Evolutionary conservation across 2,888 invertebrate genomes (phyloP), one percentile per base, ranked within the genome.

Genomic region (Chymomyza fuscimana): DNA sequence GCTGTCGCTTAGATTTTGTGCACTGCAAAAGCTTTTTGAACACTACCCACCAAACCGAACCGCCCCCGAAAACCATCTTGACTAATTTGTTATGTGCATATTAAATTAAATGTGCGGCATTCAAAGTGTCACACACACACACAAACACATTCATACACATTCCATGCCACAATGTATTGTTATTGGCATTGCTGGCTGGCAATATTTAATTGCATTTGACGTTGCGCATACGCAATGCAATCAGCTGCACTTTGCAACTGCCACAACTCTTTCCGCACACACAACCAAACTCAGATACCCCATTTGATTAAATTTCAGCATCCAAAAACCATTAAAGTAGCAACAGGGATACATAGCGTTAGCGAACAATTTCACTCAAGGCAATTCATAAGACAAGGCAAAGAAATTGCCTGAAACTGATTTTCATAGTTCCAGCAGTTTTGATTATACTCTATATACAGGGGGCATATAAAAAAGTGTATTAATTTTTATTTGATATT

Each of bases 31-130:
- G 56, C 67, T 7, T 52, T 63, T 29, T 46, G 32, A 46, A 46
- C 61, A 62, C 60, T 16, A 62, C 65, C 12, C 2, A 32, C 32
- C 9, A 9, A 5, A 32, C 32, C 32, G 6, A 32, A 9, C 54
- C 22, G 19, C 54, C 19, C 19, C 9, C 22, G 3, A 16, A 61
- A 70, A 70, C 51, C 77, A 67, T 67, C 76, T 66, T 73, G 58
- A 70, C 80, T 83, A 83, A 86, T 89, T 89, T 88, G 84, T 46
- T 89, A 89, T 89, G 89, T 81, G 89, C 89, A 89, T 89, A 88
- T 85, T 87, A 83, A 89, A 87, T 88, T 85, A 79, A 79, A 67
- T 72, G 76, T 77, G 71, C 65, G 60, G 63, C 71, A 12, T 46
- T 40, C 62, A 76, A 76, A 81, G 73, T 78, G 81, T 73, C 73